A percentile compares a stretch with the other conserved stretches of the same genome.
Conservation (phyloP, 1,140 invertebrate species). For the Eufriesea mexicana region DNA sequence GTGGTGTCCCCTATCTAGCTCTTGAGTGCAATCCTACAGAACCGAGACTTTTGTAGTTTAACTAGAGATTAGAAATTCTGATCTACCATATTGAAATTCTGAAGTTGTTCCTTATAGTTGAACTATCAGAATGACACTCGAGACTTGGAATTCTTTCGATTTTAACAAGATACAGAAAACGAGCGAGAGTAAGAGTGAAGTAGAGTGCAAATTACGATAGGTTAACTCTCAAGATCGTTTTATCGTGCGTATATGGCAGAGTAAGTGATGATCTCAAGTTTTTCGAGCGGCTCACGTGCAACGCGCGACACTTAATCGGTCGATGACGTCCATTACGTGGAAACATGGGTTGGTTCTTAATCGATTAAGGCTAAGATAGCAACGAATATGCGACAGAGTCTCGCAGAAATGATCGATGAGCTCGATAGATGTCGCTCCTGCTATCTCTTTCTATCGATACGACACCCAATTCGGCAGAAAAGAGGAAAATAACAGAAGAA, state of each 20-base stretch:
- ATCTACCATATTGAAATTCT: too few species aligned
- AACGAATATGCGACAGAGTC: background rate
- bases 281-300: slow-evolving; percentile 15
- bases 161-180: background rate
- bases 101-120: too few species aligned
- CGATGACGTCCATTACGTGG: slow-evolving; percentile 37
- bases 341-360: slow-evolving; percentile 22
- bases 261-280: slow-evolving; percentile 3
- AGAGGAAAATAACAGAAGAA: background rate
- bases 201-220: background rate
- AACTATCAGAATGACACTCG: background rate
- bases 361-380: slow-evolving; percentile 9
- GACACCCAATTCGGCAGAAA: background rate
- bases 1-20: too few species aligned
- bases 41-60: too few species aligned
- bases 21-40: too few species aligned
- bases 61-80: too few species aligned
- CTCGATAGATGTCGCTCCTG: background rate
- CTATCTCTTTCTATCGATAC: background rate
- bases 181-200: background rate
- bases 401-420: background rate
- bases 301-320: slow-evolving; percentile 26
- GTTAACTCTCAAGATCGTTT: background rate
- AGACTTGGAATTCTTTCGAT: background rate
- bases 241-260: background rate